Evolutionary conservation across 1,140 invertebrate species (phyloP), one percentile per base, ranked within the genome.

Genomic region (Polypedilum pembai): DNA sequence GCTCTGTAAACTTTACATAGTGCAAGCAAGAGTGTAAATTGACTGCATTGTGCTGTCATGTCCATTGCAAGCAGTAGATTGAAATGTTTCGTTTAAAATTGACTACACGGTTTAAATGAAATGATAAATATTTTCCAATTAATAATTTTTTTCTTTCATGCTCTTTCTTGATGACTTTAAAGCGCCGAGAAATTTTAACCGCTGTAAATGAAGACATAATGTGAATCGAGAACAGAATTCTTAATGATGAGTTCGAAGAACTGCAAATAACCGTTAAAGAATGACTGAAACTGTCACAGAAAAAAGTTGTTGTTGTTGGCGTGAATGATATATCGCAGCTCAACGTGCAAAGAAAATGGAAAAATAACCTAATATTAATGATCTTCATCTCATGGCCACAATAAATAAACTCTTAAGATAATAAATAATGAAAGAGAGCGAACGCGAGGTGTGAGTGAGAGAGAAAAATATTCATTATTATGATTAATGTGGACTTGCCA

Each of bases 371-470:
- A 69, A 69, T 69, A 69, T 69, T 69, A 69, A 69, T 69, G 65
- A 20, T 69, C 65, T 15, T 18, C 65, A 69, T 69, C 65, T 18
- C 17, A 21, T 21, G 18, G 65, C 65, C 65, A 69, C 65, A 69
- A 69, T 69, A 69, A 69, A 69, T 69, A 69, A 69, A 69, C 65
- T 69, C 20, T 69, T 69, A 69, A 69, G 20, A 69, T 69, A 69
- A 69, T 69, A 69, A 69, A 69, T 69, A 69, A 56, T 56, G 45
- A 56, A 56, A 56, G 45, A 56, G 24, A 33, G 24, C 24, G 5
- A 33, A 33, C 24, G 24, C 24, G 24, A 33, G n/a, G 45, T 10
- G 65, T 20, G 17, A 20, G 17, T 69, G 5, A 69, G 20, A 69
- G 20, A 69, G 18, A 69, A 21, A 69, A 69, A 69, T 8, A 69